A percentile compares a stretch with the other conserved stretches of the same genome.
phyloP scores from a whole-genome alignment of 2,113 vertebrate species.

The Ptychochromis oligacanthus region DNA sequence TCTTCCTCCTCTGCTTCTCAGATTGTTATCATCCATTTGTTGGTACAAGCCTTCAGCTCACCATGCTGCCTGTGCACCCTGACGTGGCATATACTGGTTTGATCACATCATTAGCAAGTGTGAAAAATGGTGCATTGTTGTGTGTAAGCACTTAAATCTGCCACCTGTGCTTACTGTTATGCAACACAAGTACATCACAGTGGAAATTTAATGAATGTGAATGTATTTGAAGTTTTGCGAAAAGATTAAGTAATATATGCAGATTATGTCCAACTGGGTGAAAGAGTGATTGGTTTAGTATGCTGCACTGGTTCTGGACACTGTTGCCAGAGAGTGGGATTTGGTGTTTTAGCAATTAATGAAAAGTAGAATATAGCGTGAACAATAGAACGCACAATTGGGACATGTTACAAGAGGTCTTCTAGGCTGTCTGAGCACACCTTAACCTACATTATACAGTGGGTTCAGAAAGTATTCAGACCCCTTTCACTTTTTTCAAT shows the following conservation, averaged over 20 bases:
- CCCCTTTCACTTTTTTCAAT: too few species aligned
- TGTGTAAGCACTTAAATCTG: background rate
- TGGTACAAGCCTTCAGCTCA: background rate
- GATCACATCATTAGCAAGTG: conserved; percentile 1
- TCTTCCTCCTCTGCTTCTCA: rapidly evolving
- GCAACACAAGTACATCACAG: background rate
- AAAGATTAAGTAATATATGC: background rate
- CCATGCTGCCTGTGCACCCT: background rate
- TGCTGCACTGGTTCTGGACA: background rate
- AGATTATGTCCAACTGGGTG: background rate
- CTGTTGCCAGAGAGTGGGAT: background rate
- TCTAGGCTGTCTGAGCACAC: too few species aligned
- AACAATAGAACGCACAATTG: background rate
- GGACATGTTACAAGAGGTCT: too few species aligned
- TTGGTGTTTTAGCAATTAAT: background rate
- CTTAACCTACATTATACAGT: too few species aligned
- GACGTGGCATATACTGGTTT: background rate
- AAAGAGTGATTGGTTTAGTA: background rate
- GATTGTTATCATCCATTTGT: background rate
- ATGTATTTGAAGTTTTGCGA: background rate
- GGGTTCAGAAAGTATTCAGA: too few species aligned
- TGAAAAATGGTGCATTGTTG: background rate
- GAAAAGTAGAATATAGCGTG: background rate
- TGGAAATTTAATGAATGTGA: background rate
- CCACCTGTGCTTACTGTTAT: background rate